Evolutionary conservation across 2,888 invertebrate species (phyloP), one percentile per base, ranked within the genome.

Genomic region (Biston betularia): DNA sequence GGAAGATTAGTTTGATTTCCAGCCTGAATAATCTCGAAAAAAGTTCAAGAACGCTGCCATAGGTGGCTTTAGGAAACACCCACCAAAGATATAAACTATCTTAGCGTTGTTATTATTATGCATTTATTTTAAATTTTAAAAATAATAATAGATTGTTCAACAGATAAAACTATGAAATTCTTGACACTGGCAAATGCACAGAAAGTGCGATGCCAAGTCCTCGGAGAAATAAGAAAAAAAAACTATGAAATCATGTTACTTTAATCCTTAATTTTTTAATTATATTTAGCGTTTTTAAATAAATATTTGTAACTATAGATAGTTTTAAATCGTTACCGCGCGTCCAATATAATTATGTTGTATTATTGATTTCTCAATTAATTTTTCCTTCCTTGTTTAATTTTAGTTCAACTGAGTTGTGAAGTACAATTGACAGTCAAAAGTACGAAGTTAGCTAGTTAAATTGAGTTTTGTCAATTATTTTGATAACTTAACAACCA

Each of bases 1-100:
- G 10, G 10, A 48, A 12, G 12, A 38, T 61, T 42, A 10, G 6
- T 42, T 50, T 10, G 9, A 35, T 7, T 7, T 35, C 38, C n/a
- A 15, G 1, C 52, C 8, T 0, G 10, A 52, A 14, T 6, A 50
- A 38, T 14, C 38, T 38, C 12, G 5, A 8, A 38, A 14, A 53
- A 33, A 6, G 11, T 45, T 40, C 10, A 44, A 55, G 9, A 55
- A 45, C 64, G 68, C 77, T 64, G 53, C 64, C 64, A 64, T 42
- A 72, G 72, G 73, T 73, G 70, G 72, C 74, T 56, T 70, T 75
- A 74, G 68, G 11, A 72, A 71, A 67, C 59, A 59, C 50, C 70
- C 70, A 69, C 70, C 62, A 61, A 64, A 68, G 60, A 61, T 44
- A 34, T 48, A 11, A 53, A 60, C 14, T 44, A 57, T 11, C 14